These are phyloP conservation scores for Alouatta palliata DNA, from an alignment of 2,113 vertebrate genomes.

Conservation along the genomic window DNA sequence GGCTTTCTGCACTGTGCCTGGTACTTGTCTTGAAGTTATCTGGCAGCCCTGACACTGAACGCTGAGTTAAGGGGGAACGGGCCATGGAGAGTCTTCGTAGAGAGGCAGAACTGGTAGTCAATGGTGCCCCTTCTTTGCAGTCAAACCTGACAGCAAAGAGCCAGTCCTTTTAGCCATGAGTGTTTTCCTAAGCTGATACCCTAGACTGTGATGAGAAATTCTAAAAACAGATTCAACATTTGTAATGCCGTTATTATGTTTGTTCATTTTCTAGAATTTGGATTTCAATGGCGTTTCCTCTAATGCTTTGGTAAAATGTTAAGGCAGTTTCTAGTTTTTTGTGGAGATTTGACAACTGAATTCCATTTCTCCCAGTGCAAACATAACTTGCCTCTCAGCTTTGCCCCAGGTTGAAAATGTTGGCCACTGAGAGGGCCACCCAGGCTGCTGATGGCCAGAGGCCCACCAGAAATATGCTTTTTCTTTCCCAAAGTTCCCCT, in stretches of 20 bases:
- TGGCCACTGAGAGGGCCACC: neutral
- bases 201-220: neutral
- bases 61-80: neutral
- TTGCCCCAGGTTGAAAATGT: neutral
- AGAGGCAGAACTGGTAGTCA: neutral
- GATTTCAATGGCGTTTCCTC: neutral
- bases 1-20: neutral
- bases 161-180: neutral
- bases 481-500: neutral
- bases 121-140: neutral
- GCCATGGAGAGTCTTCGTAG: neutral
- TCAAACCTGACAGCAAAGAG: neutral
- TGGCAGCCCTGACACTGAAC: neutral
- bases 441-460: neutral
- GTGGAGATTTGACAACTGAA: neutral
- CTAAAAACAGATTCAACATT: neutral
- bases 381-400: neutral
- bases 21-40: neutral
- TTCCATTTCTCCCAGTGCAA: neutral
- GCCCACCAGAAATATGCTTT: neutral
- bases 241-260: neutral
- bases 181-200: neutral
- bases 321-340: neutral
- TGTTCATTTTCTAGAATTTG: neutral
- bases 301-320: neutral